These are phyloP conservation scores for Hassar affinis DNA, from an alignment of 2,113 vertebrate species.

Conservation along the genomic window DNA sequence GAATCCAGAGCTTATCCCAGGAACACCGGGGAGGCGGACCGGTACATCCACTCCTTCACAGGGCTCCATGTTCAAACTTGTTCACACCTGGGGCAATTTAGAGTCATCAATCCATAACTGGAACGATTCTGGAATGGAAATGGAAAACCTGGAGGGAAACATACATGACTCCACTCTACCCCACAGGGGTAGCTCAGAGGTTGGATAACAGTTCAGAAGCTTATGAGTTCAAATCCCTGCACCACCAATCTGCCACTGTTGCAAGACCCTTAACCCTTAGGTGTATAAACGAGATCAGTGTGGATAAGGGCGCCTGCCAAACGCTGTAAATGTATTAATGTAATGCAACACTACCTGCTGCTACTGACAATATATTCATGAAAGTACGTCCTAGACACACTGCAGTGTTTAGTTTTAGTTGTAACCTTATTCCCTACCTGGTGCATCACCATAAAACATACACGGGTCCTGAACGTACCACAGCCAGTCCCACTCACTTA, in stretches of 20 bases:
- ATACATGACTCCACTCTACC: too few relatives aligned
- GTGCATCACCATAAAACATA: constrained; percentile 33
- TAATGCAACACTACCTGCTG: neutral
- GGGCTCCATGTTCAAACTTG: neutral
- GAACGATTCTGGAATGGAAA: neutral
- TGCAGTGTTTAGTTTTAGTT: constrained; percentile 11
- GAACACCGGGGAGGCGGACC: neutral
- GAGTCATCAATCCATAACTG: neutral
- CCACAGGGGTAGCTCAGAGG: too few relatives aligned
- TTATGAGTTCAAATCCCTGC: too few relatives aligned
- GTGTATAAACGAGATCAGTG: too few relatives aligned
- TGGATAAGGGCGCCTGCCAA: too few relatives aligned
- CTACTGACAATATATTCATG: constrained; percentile 21
- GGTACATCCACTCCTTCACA: neutral
- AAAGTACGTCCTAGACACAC: constrained; percentile 9
- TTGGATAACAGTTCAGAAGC: too few relatives aligned
- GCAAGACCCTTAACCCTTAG: too few relatives aligned
- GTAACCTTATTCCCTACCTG: constrained; percentile 23
- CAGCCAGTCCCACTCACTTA: constrained; percentile 2
- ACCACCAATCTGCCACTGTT: too few relatives aligned
- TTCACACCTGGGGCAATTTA: neutral
- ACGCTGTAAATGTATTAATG: too few relatives aligned
- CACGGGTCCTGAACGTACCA: constrained; percentile 18
- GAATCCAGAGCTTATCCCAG: neutral
- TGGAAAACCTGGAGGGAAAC: neutral